Evolutionary conservation across 2,113 vertebrate species (phyloP), one percentile per base, ranked within the genome.

Genomic region (Petaurus breviceps): DNA sequence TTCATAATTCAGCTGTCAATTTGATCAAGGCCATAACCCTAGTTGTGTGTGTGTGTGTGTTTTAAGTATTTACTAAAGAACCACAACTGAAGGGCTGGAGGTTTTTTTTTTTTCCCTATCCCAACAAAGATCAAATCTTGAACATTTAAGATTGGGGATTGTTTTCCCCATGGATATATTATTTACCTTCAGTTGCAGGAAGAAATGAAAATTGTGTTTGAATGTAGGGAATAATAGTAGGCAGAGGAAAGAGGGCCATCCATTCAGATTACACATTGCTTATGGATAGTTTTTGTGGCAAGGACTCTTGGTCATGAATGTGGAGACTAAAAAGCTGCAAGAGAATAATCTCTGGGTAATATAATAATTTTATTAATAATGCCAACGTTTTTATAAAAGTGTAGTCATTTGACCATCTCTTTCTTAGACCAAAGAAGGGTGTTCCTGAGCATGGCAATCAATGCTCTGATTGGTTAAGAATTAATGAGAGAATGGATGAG

Each of bases 131-230:
- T 43, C 68, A 94, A 92, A 95, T 0, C 95, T 97, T 97, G 92
- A 94, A 95, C 95, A 31, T 93, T 94, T n/a, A 89, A 28, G 47
- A 37, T 96, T 96, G 14, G 93, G 96, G 92, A n/a, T 43, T 93
- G 37, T 95, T 52, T 95, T 93, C 96, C 97, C 77, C 84, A 95
- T 95, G 93, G 26, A 95, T 98, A 93, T 68, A 50, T 3, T 93
- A 1, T 92, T 94, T 95, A 90, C 46, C 94, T 91, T 95, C 46
- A 92, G 37, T n/a, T 89, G 55, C 22, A 95, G 89, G 91, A 54
- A 7, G 54, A 51, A 95, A 93, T 90, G 46, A n/a, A 5, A 84
- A 68, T 84, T 93, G 49, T 92, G 31, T 90, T n/a, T 91, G 90
- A 68, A 50, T 57, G 0, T 50, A 93, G 55, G 93, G 90, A 95